Base-by-base conservation (phyloP, 1,140 invertebrate species). In the Drosophila lacteicornis region DNA sequence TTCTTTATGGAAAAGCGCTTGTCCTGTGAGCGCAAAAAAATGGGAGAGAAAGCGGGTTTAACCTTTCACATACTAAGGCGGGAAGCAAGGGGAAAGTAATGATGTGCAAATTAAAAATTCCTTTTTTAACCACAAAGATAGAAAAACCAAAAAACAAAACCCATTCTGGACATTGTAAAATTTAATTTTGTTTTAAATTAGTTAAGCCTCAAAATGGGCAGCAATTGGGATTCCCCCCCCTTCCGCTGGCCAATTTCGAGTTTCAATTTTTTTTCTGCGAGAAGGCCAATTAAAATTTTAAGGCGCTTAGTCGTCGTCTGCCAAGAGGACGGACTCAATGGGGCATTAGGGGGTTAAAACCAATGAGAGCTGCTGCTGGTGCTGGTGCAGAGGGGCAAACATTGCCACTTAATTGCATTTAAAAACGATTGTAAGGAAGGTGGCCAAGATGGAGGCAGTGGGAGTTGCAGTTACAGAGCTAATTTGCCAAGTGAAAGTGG, bases 371-470 rank as follows among this genome's bases (percentile, higher is more conserved):
- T 22, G 33, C 13, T 30, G 27, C 27, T 30, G 27, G 9, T 53
- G 30, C 2, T 22, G 33, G 7, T 22, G 53, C 33, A 55, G 27
- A 11, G 19, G 57, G 42, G 80, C 75, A 71, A 82, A 82, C 75
- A 79, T 82, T 82, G 79, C 79, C 85, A 88, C 77, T 84, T 88
- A 88, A 88, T 88, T 88, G 84, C 84, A 90, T 90, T 88, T 88
- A 62, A 84, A 88, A 88, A 81, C 74, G 79, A 90, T 85, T 82
- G 47, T 36, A 56, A 56, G 27, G 46, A 33, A 38, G 58, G 22
- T 5, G 67, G 33, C 33, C 33, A 36, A 36, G 33, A 36, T 36
- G 33, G 13, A 13, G 38, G 33, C 33, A 46, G 59, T 47, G 36
- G 67, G 55, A 74, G 68, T 75, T 80, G 77, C 81, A 83, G 73